Percentiles rank a stretch among this genome's conserved stretches.
These are phyloP conservation scores for Salpingus planirostris DNA, from an alignment of 2,888 invertebrate species.

Conservation along the genomic window DNA sequence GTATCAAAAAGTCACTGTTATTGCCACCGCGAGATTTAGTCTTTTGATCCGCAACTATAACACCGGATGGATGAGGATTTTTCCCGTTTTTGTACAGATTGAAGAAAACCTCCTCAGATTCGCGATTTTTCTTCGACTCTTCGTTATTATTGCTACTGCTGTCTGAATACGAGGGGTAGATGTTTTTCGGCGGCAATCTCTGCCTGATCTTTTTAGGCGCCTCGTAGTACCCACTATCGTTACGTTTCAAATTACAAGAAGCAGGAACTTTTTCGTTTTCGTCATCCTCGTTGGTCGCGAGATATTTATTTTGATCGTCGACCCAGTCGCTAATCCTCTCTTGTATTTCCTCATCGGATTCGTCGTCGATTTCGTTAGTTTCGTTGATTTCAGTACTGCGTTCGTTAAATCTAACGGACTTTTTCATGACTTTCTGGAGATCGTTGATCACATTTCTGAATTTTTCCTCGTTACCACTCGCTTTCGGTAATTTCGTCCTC, in stretches of 20 bases:
- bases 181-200: conserved; percentile 35
- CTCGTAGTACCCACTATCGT: conserved; percentile 37
- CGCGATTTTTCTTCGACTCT: conserved; percentile 9
- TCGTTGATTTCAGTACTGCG: conserved; percentile 10
- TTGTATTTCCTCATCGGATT: conserved; percentile 17
- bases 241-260: conserved; percentile 22
- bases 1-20: conserved; percentile 62
- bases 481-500: conserved; percentile 27
- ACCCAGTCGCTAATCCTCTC: conserved; percentile 36
- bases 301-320: conserved; percentile 36
- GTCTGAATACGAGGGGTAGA: conserved; percentile 26
- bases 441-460: conserved; percentile 29
- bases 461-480: conserved; percentile 17
- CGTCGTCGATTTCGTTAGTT: no score
- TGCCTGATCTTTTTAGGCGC: conserved; percentile 35
- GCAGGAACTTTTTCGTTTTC: conserved; percentile 8
- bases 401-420: conserved; percentile 37
- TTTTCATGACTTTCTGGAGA: conserved; percentile 33
- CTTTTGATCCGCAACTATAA: neutral
- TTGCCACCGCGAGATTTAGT: conserved; percentile 2
- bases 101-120: conserved; percentile 22
- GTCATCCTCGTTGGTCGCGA: no score
- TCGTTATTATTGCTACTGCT: neutral
- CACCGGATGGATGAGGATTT: conserved; percentile 3
- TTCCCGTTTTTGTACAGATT: conserved; percentile 33